phyloP scores from a whole-genome alignment of 2,113 vertebrate genomes.

The Oreochromis tanganicae region DNA sequence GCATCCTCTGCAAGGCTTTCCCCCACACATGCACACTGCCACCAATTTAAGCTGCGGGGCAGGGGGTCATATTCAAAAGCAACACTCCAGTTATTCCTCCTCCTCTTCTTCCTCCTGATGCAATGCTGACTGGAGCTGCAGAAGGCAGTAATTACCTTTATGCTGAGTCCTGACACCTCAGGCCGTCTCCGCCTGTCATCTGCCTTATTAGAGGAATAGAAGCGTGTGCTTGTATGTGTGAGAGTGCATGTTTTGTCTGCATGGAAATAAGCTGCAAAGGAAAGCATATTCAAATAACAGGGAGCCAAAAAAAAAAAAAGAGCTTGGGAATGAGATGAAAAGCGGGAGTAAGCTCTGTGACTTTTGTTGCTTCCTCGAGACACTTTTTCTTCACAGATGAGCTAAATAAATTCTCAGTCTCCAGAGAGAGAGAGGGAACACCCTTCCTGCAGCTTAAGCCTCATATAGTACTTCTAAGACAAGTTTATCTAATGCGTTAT shows the following conservation, averaged over 20 bases:
- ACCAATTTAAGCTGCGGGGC: neutral
- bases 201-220: conserved; percentile 27
- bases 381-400: neutral
- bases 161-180: neutral
- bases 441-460: neutral
- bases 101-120: neutral
- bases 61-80: neutral
- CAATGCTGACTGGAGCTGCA: neutral
- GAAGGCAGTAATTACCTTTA: conserved; percentile 7
- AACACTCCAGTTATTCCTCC: neutral
- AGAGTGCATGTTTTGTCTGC: neutral
- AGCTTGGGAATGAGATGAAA: neutral
- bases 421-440: neutral
- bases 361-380: neutral
- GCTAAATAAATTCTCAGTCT: neutral
- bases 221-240: neutral
- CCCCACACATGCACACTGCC: neutral
- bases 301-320: neutral
- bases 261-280: neutral
- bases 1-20: neutral
- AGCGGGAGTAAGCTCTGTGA: neutral
- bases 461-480: neutral
- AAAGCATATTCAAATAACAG: neutral
- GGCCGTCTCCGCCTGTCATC: neutral
- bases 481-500: neutral